Conservation (phyloP, 2,113 vertebrate species). For the Silurus asotus region DNA sequence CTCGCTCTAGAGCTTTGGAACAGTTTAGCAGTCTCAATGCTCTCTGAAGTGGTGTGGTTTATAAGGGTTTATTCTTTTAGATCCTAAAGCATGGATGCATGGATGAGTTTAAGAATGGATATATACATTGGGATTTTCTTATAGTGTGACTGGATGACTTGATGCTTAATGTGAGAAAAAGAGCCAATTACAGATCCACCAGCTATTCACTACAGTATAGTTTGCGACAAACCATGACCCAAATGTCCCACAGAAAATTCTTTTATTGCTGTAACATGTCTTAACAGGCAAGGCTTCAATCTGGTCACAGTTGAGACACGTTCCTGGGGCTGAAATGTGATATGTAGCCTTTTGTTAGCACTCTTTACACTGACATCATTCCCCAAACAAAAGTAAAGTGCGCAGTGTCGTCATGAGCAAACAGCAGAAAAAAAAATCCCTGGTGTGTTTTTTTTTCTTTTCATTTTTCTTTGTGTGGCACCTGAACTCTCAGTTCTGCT, state of each 20-base stretch:
- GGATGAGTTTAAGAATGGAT: constrained; percentile 3
- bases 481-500: neutral
- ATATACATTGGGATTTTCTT: constrained; percentile 31
- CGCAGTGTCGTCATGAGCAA: constrained; percentile 53
- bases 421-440: neutral
- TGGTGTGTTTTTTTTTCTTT: neutral
- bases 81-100: constrained; percentile 7
- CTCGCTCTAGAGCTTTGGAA: constrained; percentile 34
- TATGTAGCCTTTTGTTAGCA: constrained; percentile 54
- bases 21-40: neutral
- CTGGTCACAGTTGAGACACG: constrained; percentile 53
- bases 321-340: constrained; percentile 61
- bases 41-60: constrained; percentile 31
- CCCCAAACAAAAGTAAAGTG: constrained; percentile 60
- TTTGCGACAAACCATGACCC: constrained; percentile 48
- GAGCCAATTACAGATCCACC: constrained; percentile 36
- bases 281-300: constrained; percentile 55
- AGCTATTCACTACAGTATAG: neutral
- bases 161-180: constrained; percentile 19
- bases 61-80: constrained; percentile 28
- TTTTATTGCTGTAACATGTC: constrained; percentile 52
- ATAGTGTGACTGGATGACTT: constrained; percentile 24
- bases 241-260: neutral
- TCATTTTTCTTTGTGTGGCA: neutral
- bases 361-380: constrained; percentile 55